These are phyloP conservation scores for Trematocara caparti DNA, from an alignment of 2,797 vertebrate genomes.

Conservation along the genomic window DNA sequence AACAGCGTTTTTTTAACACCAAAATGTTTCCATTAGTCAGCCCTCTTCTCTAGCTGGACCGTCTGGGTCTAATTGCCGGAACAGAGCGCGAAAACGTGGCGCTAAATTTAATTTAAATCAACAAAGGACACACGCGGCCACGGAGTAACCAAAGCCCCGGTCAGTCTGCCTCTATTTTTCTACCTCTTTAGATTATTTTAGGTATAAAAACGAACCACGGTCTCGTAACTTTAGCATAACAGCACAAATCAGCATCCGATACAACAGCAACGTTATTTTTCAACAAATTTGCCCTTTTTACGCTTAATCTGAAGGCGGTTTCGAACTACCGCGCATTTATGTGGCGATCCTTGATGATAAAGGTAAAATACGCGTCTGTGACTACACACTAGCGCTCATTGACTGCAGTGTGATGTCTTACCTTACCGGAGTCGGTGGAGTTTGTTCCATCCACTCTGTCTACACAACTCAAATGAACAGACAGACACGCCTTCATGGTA, in stretches of 20 bases:
- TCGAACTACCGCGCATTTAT: neutral
- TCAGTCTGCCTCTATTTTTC: neutral
- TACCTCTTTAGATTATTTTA: neutral
- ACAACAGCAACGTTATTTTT: neutral
- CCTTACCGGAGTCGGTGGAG: neutral
- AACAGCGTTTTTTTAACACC: neutral
- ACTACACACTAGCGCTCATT: accelerated
- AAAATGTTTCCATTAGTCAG: neutral
- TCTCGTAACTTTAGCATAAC: too few species aligned
- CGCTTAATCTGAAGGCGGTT: neutral
- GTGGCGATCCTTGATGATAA: neutral
- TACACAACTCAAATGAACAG: neutral
- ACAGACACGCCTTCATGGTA: neutral
- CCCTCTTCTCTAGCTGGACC: neutral
- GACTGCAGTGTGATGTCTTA: neutral
- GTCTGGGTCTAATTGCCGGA: neutral
- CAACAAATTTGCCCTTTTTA: neutral
- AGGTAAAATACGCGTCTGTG: neutral
- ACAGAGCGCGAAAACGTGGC: neutral
- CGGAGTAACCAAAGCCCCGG: neutral
- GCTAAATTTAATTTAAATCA: neutral
- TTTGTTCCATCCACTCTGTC: neutral
- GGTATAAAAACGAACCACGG: neutral
- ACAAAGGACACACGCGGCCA: neutral
- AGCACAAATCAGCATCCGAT: neutral